Evolutionary conservation across 2,888 invertebrate genomes (phyloP), one percentile per base, ranked within the genome.

Genomic region (Coelopa pilipes): DNA sequence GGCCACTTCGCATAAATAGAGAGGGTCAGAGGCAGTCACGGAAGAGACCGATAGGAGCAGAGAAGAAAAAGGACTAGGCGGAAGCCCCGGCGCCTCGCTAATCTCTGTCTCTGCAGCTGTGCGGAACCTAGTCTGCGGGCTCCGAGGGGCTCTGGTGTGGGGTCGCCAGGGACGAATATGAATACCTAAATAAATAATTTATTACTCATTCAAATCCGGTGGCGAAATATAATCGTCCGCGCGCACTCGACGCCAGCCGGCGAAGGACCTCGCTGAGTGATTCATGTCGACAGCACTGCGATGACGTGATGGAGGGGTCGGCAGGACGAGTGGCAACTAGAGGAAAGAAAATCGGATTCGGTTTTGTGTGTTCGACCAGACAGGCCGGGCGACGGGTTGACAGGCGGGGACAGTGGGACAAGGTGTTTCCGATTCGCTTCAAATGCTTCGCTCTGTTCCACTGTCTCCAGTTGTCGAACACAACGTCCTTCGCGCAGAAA

Each of bases 121-220:
- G 2, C 34, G 34, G 34, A 34, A 34, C 7, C 34, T 2, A 2
- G 7, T 34, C 34, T 4, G 7, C 34, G 34, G 34, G 34, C 34
- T 34, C 34, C 34, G 34, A 34, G 34, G 34, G 57, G 63, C 65
- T 34, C 47, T 57, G 63, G 47, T 62, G 62, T 62, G 59, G 68
- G 34, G 34, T 34, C 34, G 34, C 7, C 34, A 7, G 34, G 46
- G 21, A 55, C 55, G 62, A 70, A 65, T 71, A 71, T 71, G 65
- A 71, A 71, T 65, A 46, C 72, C 73, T 55, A 72, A 79, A 83
- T 82, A 82, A 82, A 82, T 83, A 83, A 83, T 83, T 82, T 82
- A 83, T 82, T 82, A 79, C 78, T 78, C 80, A 82, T 83, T 83
- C 82, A 82, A 82, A 82, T 82, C 82, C 82, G 79, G 75, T 81